phyloP scores from a whole-genome alignment of 2,797 vertebrate species.

The Carduelis carduelis region DNA sequence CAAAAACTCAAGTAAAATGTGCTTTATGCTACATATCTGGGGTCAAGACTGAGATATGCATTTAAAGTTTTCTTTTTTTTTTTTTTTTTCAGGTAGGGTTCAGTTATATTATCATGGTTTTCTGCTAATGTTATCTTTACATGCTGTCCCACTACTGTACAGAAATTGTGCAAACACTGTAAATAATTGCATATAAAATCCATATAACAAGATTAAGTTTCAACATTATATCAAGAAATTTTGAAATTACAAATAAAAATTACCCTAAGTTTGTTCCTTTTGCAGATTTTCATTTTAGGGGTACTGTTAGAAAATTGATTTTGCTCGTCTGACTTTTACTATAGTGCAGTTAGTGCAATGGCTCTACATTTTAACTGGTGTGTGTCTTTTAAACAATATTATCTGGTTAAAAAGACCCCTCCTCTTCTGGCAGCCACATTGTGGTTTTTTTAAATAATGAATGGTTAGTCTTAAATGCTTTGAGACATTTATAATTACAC shows the following conservation, averaged over 20 bases:
- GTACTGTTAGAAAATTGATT: neutral
- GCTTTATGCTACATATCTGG: neutral
- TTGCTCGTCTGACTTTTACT: neutral
- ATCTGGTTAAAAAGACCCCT: neutral
- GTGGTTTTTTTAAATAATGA: neutral
- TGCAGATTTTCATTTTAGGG: neutral
- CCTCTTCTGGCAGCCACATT: neutral
- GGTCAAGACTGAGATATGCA: neutral
- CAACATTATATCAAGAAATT: neutral
- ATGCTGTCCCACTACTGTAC: neutral
- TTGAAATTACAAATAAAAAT: neutral
- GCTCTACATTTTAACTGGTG: neutral
- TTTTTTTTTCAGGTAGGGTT: neutral
- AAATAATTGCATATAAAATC: neutral
- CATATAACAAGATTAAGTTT: neutral
- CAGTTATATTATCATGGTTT: neutral
- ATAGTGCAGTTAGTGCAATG: neutral
- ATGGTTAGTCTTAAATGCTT: neutral
- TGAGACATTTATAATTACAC: slow-evolving; percentile 41
- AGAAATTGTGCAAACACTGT: neutral
- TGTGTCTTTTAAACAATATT: neutral
- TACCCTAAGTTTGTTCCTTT: neutral
- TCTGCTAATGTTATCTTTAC: neutral
- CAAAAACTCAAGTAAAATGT: fast-evolving
- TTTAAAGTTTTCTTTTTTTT: neutral